Percentiles rank a stretch among this genome's conserved stretches.
phyloP scores from a whole-genome alignment of 1,140 invertebrate genomes.

The Bombus sylvicola region DNA sequence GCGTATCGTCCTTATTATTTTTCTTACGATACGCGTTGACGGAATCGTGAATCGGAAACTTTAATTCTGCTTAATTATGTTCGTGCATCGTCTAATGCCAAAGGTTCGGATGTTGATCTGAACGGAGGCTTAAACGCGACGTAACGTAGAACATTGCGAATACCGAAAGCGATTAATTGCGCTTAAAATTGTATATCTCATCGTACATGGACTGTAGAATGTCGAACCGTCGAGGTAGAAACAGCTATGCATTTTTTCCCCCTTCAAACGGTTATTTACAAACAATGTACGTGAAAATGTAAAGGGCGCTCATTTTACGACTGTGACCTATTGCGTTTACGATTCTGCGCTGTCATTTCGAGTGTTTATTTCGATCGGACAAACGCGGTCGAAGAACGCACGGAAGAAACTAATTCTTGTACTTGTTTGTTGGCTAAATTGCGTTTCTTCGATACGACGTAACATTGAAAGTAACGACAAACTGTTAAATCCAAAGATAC shows the following conservation, averaged over 20 bases:
- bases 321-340: not conserved
- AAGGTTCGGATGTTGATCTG: not conserved
- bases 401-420: not conserved
- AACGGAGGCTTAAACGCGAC: too few relatives aligned
- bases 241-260: too few relatives aligned
- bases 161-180: not conserved
- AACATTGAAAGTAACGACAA: not conserved
- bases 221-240: not conserved
- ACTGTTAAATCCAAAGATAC: not conserved
- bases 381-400: not conserved
- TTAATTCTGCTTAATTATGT: not conserved
- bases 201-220: not conserved
- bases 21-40: not conserved
- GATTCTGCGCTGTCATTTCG: not conserved
- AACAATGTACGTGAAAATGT: not conserved
- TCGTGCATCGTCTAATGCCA: not conserved
- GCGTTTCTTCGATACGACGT: not conserved
- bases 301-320: not conserved
- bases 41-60: not conserved
- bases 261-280: too few relatives aligned
- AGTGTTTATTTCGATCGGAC: not conserved
- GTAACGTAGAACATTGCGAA: not conserved
- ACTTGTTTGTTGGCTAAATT: not conserved
- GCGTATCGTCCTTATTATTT: too few relatives aligned
- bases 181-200: not conserved